phyloP scores from a whole-genome alignment of 2,113 vertebrate species.

The Amblyornis subalaris region DNA sequence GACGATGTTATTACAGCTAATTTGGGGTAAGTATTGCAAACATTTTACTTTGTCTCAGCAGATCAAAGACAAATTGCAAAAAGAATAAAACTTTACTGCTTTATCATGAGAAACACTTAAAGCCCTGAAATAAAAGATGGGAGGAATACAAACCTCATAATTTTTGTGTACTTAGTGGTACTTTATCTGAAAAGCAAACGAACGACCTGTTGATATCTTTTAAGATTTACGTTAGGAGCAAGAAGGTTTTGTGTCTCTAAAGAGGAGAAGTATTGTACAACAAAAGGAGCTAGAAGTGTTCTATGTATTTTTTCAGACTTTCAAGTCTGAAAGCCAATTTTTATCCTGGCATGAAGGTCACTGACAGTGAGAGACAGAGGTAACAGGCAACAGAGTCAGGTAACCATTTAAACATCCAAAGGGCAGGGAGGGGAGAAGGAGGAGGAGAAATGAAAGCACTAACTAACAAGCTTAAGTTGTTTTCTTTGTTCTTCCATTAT shows the following conservation, averaged over 20 bases:
- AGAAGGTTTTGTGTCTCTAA: neutral
- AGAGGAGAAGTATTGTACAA: neutral
- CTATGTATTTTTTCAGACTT: neutral
- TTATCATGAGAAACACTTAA: neutral
- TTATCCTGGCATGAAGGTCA: neutral
- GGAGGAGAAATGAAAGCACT: neutral
- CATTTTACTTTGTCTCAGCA: neutral
- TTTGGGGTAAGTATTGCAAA: slow-evolving; percentile 1
- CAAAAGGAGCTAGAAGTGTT: neutral
- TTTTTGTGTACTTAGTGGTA: neutral
- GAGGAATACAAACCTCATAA: neutral
- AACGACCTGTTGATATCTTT: neutral
- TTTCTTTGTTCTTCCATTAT: neutral
- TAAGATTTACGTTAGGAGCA: neutral
- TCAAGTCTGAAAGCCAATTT: neutral
- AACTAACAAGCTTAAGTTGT: neutral
- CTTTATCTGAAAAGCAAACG: neutral
- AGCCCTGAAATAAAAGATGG: neutral
- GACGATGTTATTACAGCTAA: neutral
- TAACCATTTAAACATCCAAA: neutral
- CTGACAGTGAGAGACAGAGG: neutral
- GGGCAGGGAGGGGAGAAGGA: neutral
- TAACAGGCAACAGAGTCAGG: neutral
- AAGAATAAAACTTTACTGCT: neutral
- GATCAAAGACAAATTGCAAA: neutral